Evolutionary conservation across 2,888 invertebrate genomes (phyloP).

Genomic region (Deilephila elpenor): DNA sequence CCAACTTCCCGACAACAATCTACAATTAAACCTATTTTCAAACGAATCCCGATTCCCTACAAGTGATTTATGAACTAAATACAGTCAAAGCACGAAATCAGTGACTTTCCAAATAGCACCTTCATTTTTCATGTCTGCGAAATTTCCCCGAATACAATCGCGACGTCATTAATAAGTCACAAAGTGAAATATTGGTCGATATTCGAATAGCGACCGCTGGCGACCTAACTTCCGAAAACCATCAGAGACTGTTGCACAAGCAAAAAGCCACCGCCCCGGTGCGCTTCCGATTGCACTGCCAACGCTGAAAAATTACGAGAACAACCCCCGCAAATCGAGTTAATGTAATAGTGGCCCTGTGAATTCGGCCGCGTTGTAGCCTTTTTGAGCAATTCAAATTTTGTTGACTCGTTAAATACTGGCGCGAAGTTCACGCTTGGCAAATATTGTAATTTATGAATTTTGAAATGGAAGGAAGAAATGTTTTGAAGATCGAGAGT

Average conservation of each 20-base stretch:
- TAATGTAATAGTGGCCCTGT: slow-evolving; percentile 57
- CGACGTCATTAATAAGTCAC: slow-evolving; percentile 70
- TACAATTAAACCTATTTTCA: neutral
- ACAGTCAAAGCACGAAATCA: slow-evolving; percentile 18
- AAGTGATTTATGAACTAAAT: slow-evolving; percentile 18
- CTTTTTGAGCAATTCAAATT: slow-evolving; percentile 15
- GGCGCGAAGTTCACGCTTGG: slow-evolving; percentile 7
- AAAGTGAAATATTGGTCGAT: slow-evolving; percentile 74
- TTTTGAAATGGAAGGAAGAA: neutral
- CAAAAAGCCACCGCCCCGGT: slow-evolving; percentile 78
- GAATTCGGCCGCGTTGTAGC: slow-evolving; percentile 19
- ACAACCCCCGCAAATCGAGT: slow-evolving; percentile 61
- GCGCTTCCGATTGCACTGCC: slow-evolving; percentile 81
- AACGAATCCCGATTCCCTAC: neutral
- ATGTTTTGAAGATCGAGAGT: neutral
- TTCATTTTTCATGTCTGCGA: slow-evolving; percentile 17
- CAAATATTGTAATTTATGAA: slow-evolving; percentile 16
- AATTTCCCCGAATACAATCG: slow-evolving; percentile 44
- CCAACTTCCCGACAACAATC: neutral
- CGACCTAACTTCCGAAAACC: slow-evolving; percentile 81
- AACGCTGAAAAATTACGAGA: slow-evolving; percentile 80
- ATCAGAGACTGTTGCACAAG: slow-evolving; percentile 71
- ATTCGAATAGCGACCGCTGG: slow-evolving; percentile 67
- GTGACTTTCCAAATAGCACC: slow-evolving; percentile 13
- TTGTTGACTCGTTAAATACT: slow-evolving; percentile 22